phyloP scores from a whole-genome alignment of 2,888 invertebrate genomes.

The Thymelicus lineola region DNA sequence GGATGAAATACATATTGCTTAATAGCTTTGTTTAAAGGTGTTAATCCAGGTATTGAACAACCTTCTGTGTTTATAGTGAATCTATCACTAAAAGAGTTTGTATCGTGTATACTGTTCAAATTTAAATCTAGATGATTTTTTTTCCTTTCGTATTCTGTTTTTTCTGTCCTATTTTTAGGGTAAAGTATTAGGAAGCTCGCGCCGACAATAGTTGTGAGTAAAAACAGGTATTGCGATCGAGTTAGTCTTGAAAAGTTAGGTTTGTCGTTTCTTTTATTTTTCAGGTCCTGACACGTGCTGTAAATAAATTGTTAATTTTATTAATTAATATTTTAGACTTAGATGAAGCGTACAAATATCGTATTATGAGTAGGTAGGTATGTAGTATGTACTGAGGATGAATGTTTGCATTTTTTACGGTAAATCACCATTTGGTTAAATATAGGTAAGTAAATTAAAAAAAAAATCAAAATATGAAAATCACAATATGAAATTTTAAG shows the following conservation, averaged over 20 bases:
- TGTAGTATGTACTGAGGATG: too few species aligned
- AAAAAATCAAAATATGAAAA: too few species aligned
- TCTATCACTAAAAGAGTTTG: conserved; percentile 39
- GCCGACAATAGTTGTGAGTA: conserved; percentile 50
- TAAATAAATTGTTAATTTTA: conserved; percentile 41
- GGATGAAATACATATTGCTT: conserved; percentile 73
- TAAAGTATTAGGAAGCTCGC: conserved; percentile 52
- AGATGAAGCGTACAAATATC: too few species aligned
- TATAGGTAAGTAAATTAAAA: too few species aligned
- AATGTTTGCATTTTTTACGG: too few species aligned
- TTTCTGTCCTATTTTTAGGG: conserved; percentile 42
- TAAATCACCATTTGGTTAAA: too few species aligned
- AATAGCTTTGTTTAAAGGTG: conserved; percentile 81
- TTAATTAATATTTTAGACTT: too few species aligned
- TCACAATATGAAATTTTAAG: too few species aligned
- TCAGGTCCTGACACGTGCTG: conserved; percentile 46
- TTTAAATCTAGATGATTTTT: not conserved
- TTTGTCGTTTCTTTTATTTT: conserved; percentile 37
- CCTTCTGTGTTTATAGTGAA: conserved; percentile 84
- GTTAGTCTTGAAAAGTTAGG: conserved; percentile 35
- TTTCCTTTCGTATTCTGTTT: conserved; percentile 39
- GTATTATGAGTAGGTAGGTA: too few species aligned
- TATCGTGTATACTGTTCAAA: conserved; percentile 13
- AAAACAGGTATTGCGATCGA: conserved; percentile 53
- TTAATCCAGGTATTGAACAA: conserved; percentile 86